Conservation (phyloP, 2,888 invertebrate genomes). For the Leistus spinibarbis region DNA sequence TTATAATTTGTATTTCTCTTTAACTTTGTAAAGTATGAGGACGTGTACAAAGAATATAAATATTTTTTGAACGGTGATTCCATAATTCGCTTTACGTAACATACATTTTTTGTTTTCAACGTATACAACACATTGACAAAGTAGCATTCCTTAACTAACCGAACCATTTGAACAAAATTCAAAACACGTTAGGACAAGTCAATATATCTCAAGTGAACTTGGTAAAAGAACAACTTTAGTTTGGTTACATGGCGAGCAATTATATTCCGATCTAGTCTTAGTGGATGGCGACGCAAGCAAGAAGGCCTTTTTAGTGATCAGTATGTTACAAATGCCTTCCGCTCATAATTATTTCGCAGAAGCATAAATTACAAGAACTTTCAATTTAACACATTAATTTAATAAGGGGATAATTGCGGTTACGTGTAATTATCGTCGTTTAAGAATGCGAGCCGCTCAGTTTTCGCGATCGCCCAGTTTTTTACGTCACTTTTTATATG, state of each 20-base stretch:
- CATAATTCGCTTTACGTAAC: no score
- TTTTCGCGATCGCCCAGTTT: neutral
- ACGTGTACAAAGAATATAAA: no score
- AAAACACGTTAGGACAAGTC: neutral
- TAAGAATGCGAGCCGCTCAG: slow-evolving; percentile 12
- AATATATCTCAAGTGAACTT: neutral
- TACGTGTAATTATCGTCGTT: slow-evolving; percentile 27
- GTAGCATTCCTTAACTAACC: neutral
- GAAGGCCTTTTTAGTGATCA: slow-evolving; percentile 11
- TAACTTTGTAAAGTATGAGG: no score
- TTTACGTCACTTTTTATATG: slow-evolving; percentile 13
- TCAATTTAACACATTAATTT: slow-evolving; percentile 39
- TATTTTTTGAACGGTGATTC: no score
- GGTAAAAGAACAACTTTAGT: neutral
- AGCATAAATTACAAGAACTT: slow-evolving; percentile 31
- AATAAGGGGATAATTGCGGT: slow-evolving; percentile 36
- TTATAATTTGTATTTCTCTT: no score
- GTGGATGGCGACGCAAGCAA: neutral
- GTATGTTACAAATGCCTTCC: slow-evolving; percentile 24
- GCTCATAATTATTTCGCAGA: slow-evolving; percentile 33
- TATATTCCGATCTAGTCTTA: slow-evolving; percentile 35
- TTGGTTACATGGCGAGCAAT: slow-evolving; percentile 15
- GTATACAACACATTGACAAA: neutral
- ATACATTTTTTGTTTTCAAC: neutral
- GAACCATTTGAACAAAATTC: neutral